Conservation (phyloP, 2,888 invertebrate genomes). For the Hecatera dysodea region DNA sequence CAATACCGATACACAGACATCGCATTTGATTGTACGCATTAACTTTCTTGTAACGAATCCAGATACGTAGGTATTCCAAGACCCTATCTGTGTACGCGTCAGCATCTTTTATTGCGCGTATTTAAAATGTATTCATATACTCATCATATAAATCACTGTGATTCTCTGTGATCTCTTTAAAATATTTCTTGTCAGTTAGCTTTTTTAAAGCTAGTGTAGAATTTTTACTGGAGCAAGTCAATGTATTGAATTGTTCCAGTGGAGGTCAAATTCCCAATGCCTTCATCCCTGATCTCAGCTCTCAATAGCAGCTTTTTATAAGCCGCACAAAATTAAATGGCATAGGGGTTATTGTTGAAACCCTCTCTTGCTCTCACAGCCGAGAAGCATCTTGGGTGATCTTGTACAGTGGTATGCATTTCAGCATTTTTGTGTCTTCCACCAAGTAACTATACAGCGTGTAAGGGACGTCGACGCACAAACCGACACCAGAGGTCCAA, state of each 20-base stretch:
- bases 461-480: too few relatives aligned
- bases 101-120: too few relatives aligned
- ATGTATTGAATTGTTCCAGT: neutral
- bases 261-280: constrained; percentile 1
- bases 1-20: too few relatives aligned
- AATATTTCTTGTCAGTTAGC: neutral
- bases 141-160: neutral
- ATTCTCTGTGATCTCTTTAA: neutral
- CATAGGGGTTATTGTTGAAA: neutral
- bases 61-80: too few relatives aligned
- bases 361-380: neutral
- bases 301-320: neutral
- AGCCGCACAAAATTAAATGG: neutral
- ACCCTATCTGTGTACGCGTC: too few relatives aligned
- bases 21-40: too few relatives aligned
- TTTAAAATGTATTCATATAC: neutral
- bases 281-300: constrained; percentile 2
- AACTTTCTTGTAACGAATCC: too few relatives aligned
- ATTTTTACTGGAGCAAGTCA: neutral
- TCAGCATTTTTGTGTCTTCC: neutral
- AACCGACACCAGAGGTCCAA: too few relatives aligned
- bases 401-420: neutral
- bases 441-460: neutral
- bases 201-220: neutral
- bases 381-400: neutral